A percentile compares a stretch with the other conserved stretches of the same genome.
These are phyloP conservation scores for Tragelaphus strepsiceros DNA, from an alignment of 2,113 vertebrate genomes.

Conservation along the genomic window DNA sequence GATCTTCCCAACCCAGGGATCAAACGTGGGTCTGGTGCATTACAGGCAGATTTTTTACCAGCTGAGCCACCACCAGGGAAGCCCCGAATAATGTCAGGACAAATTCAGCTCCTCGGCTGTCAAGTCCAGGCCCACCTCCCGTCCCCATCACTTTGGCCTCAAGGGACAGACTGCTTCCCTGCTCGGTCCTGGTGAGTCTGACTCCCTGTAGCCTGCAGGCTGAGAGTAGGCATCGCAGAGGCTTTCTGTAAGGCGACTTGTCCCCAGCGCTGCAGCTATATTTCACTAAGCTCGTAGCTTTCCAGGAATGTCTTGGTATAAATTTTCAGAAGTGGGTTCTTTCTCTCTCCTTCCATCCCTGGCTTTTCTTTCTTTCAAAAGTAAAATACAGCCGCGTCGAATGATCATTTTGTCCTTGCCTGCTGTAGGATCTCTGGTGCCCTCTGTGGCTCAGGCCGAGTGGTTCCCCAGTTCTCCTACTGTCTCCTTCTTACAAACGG, in stretches of 20 bases:
- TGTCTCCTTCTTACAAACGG: not conserved
- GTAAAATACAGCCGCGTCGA: not conserved
- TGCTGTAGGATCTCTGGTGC: not conserved
- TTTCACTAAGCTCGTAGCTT: not conserved
- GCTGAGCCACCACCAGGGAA: not conserved
- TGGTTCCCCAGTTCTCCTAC: not conserved
- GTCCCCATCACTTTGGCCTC: not conserved
- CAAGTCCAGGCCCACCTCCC: not conserved
- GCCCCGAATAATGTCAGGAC: not conserved
- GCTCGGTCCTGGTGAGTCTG: not conserved
- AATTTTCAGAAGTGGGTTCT: not conserved
- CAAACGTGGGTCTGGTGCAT: not conserved
- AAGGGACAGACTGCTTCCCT: rapidly evolving
- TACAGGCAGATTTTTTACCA: not conserved
- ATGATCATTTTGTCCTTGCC: not conserved
- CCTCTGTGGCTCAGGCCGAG: not conserved
- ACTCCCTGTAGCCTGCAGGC: no score
- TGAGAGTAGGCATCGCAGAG: no score
- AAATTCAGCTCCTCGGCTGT: not conserved
- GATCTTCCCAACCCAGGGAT: not conserved
- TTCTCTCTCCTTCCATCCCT: not conserved
- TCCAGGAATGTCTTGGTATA: not conserved
- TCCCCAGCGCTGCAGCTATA: not conserved
- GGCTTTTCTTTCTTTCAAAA: not conserved
- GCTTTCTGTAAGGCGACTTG: not conserved